Evolutionary conservation across 2,888 invertebrate species (phyloP).

Genomic region (Timandra comae): DNA sequence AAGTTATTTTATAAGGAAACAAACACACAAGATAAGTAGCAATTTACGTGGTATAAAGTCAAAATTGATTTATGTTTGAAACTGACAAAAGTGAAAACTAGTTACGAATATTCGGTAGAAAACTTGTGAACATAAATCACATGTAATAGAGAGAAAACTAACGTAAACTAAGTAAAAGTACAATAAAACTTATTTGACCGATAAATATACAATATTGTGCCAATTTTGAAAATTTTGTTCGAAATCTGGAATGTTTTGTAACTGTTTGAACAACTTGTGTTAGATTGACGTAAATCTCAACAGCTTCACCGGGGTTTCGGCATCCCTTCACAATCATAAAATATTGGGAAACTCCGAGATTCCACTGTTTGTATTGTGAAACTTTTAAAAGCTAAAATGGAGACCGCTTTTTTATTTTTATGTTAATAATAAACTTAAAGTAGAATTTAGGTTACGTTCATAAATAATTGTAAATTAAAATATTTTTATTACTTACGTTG

Average conservation of each 20-base stretch:
- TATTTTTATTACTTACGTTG: no score
- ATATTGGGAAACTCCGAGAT: conserved; percentile 36
- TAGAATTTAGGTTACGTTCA: background rate
- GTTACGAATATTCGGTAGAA: background rate
- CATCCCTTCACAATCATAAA: conserved; percentile 29
- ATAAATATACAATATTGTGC: conserved; percentile 11
- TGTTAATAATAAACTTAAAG: background rate
- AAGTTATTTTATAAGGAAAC: no score
- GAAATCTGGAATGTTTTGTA: conserved; percentile 16
- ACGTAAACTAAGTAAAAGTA: conserved; percentile 10
- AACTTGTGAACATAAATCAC: background rate
- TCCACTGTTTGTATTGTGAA: conserved; percentile 31
- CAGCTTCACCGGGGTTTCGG: conserved; percentile 28
- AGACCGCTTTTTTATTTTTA: conserved; percentile 4
- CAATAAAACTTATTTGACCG: conserved; percentile 14
- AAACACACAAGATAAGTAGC: no score
- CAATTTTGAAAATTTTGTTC: conserved; percentile 22
- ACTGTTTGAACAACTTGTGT: conserved; percentile 21
- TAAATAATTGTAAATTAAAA: background rate
- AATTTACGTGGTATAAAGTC: no score
- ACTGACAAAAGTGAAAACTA: background rate
- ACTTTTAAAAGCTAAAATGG: conserved; percentile 22
- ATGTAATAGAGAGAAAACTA: conserved; percentile 6
- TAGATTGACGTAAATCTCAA: conserved; percentile 30
- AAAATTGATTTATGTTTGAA: no score